Evolutionary conservation across 2,113 vertebrate species (phyloP).

Genomic region (Poecile atricapillus): DNA sequence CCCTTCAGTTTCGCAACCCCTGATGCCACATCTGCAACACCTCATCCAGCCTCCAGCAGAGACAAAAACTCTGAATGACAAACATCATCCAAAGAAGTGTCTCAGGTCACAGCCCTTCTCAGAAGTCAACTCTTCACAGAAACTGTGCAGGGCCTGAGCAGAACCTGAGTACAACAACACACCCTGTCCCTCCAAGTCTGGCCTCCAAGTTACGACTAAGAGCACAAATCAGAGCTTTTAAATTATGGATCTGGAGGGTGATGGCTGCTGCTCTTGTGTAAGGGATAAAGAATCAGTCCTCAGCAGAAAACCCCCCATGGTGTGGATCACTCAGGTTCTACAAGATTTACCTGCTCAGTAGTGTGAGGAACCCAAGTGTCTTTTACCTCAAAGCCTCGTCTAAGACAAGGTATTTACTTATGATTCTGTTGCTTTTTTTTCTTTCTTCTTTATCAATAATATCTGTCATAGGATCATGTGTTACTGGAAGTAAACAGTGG

Average conservation of each 20-base stretch:
- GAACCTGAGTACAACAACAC: background rate
- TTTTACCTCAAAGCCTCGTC: background rate
- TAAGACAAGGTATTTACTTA: background rate
- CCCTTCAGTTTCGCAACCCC: background rate
- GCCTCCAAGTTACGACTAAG: background rate
- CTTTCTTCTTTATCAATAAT: background rate
- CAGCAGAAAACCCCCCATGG: background rate
- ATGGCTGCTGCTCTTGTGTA: background rate
- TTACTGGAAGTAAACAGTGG: background rate
- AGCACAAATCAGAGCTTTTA: background rate
- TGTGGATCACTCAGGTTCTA: background rate
- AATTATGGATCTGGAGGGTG: background rate
- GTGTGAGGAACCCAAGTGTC: background rate
- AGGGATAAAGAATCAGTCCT: background rate
- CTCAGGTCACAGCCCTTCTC: background rate
- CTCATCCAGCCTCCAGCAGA: background rate
- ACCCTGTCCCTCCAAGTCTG: background rate
- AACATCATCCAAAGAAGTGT: background rate
- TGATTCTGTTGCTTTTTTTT: background rate
- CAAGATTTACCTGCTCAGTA: background rate
- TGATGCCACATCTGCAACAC: background rate
- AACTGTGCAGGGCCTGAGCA: background rate
- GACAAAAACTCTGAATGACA: background rate
- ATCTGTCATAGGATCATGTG: background rate
- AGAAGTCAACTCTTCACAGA: background rate